These are phyloP conservation scores for Epinephelus awoara DNA, from an alignment of 2,797 vertebrate species.

Conservation along the genomic window DNA sequence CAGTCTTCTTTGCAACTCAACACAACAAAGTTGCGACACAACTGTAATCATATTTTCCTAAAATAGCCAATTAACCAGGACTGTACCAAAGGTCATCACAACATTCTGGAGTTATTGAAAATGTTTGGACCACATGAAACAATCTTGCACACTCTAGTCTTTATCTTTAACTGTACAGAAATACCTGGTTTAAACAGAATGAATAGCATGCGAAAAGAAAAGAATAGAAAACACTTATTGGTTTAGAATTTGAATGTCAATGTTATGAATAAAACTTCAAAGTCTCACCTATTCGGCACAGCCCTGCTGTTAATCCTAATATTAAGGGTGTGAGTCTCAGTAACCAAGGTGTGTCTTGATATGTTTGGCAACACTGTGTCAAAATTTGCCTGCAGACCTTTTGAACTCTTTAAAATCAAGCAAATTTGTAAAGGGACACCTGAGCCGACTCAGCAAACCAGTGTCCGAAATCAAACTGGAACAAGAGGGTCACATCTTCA, in stretches of 20 bases:
- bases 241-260: too few species aligned
- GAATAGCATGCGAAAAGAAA: too few species aligned
- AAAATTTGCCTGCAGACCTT: background rate
- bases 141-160: too few species aligned
- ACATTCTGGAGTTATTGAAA: too few species aligned
- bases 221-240: too few species aligned
- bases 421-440: background rate
- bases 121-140: too few species aligned
- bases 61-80: background rate
- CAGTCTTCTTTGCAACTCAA: slow-evolving; percentile 3
- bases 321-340: background rate
- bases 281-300: too few species aligned
- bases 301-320: background rate
- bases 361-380: background rate
- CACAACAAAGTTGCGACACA: background rate
- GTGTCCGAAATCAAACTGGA: slow-evolving; percentile 4
- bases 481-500: background rate
- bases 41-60: background rate
- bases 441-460: slow-evolving; percentile 2
- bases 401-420: background rate
- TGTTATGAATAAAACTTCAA: too few species aligned
- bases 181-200: too few species aligned
- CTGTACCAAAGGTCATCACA: too few species aligned
- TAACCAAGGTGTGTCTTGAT: background rate
- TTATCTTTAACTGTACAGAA: too few species aligned